Base-by-base conservation (phyloP, 2,113 vertebrate species). In the Xiphophorus maculatus region DNA sequence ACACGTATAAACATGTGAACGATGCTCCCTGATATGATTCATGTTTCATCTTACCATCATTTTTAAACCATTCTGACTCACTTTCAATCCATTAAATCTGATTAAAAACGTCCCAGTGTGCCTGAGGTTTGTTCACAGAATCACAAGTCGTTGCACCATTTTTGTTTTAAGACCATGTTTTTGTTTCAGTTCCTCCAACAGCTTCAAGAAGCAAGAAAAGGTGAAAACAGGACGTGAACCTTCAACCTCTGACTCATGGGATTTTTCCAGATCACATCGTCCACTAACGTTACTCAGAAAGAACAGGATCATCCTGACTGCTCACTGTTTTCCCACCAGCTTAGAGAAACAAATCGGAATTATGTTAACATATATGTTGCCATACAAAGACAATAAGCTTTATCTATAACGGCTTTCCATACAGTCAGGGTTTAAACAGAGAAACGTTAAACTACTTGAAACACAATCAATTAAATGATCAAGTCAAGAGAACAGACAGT, bases 181-280 rank as follows among this genome's bases (percentile, higher is more conserved):
- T 66, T 40, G 2, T 66, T 66, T 66, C 35, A 66, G 40, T 66
- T 66, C 35, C 25, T 27, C 65, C 32, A 8, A 35, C 30, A 17
- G 28, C 27, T 63, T 63, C 29, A 66, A 40, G 14, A 30, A 22
- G 9, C 44, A 35, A 8, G 5, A 51, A 33, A 37, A 7, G 19
- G 6, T 48, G 6, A 74, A 87, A 63, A 28, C 15, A 19, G 66
- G 83, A 87, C 86, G 82, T 72, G 32, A 14, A 42, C 3, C 61
- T 79, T 69, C 3, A 83, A 3, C 70, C 3, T 62, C 15, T 69
- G 63, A 85, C 66, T 9, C 35, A 8, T 29, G 32, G 44, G 30
- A 67, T 25, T 63, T 35, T 71, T 44, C 13, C 48, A 80, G 64
- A 71, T 12, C 35, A 37, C 35, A 12, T 37, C 27, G 29, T 17